Evolutionary conservation across 2,888 invertebrate species (phyloP).

Genomic region (Yponomeuta sedellus): DNA sequence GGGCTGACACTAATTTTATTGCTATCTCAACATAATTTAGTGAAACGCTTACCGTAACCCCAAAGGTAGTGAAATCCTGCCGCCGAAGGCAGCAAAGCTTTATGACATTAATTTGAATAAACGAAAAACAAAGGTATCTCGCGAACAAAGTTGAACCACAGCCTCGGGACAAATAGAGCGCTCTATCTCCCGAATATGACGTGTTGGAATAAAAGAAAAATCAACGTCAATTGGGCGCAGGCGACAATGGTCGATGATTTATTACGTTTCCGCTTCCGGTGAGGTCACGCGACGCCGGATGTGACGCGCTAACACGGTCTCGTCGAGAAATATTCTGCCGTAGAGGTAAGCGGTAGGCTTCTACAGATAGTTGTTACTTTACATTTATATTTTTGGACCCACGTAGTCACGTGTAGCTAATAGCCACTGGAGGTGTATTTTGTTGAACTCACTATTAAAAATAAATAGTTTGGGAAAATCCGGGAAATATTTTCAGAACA

Average conservation of each 20-base stretch:
- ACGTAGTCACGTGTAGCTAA: no score
- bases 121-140: not conserved
- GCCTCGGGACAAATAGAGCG: not conserved
- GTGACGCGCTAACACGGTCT: conserved; percentile 38
- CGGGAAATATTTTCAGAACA: no score
- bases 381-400: no score
- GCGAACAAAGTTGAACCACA: not conserved
- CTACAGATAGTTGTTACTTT: not conserved
- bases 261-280: conserved; percentile 48
- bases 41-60: conserved; percentile 7
- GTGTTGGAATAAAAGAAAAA: conserved; percentile 36
- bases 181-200: conserved; percentile 3
- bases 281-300: conserved; percentile 34
- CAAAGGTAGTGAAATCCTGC: not conserved
- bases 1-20: conserved; percentile 12
- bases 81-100: not conserved
- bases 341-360: not conserved
- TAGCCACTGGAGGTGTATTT: no score
- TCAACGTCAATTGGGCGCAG: conserved; percentile 56
- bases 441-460: no score
- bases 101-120: conserved; percentile 9
- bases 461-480: no score
- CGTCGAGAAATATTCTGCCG: conserved; percentile 34
- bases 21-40: conserved; percentile 9
- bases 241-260: conserved; percentile 62